These are phyloP conservation scores for Prenolepis imparis DNA, from an alignment of 2,888 invertebrate genomes.

Conservation along the genomic window DNA sequence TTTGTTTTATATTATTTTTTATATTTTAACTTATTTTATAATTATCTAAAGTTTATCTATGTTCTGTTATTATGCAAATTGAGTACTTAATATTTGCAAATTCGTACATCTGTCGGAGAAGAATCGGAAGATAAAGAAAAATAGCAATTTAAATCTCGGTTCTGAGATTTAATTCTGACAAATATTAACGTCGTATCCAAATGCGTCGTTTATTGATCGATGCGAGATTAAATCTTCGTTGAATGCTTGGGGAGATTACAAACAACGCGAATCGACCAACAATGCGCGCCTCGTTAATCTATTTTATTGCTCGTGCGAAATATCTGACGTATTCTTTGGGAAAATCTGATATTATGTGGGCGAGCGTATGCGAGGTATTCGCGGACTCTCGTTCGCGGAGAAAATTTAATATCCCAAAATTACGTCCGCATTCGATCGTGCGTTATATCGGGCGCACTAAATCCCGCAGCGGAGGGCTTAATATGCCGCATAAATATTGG, in stretches of 20 bases:
- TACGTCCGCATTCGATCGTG: conserved; percentile 48
- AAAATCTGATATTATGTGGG: conserved; percentile 34
- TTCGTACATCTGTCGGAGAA: neutral
- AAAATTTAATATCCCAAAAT: conserved; percentile 55
- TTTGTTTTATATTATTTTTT: neutral
- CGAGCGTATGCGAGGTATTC: neutral
- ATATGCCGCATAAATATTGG: conserved; percentile 53
- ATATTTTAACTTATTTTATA: neutral
- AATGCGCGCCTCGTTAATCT: conserved; percentile 37
- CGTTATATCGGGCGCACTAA: conserved; percentile 31
- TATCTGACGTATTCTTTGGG: conserved; percentile 28
- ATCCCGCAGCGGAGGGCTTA: conserved; percentile 30
- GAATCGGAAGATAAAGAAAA: neutral
- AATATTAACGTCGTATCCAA: neutral
- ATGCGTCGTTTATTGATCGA: conserved; percentile 18
- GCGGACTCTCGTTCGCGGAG: conserved; percentile 2
- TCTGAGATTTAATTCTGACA: no score
- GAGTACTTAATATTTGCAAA: neutral
- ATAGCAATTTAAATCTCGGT: neutral
- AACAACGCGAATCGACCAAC: conserved; percentile 18
- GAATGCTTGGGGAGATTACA: conserved; percentile 10
- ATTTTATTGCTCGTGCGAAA: conserved; percentile 13
- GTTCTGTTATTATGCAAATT: neutral
- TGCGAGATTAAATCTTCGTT: neutral
- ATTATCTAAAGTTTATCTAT: neutral